Evolutionary conservation across 2,113 vertebrate genomes (phyloP).

Genomic region (Bubo bubo): DNA sequence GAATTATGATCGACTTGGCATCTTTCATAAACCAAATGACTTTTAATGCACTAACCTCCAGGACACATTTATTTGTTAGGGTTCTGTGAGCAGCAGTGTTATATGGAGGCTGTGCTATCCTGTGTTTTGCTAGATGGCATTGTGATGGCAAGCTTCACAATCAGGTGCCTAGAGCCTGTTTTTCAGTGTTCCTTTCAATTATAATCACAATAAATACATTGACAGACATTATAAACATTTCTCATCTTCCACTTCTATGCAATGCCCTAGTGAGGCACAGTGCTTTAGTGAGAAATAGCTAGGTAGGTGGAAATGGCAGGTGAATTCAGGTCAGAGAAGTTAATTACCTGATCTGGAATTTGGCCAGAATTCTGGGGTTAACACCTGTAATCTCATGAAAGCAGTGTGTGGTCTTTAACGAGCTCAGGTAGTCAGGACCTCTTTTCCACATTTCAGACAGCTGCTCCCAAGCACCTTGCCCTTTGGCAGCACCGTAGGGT

Average conservation of each 20-base stretch:
- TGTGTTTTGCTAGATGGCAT: not conserved
- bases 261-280: not conserved
- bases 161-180: not conserved
- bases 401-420: fast-evolving
- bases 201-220: not conserved
- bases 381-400: not conserved
- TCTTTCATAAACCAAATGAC: not conserved
- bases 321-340: not conserved
- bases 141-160: not conserved
- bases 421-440: not conserved
- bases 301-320: not conserved
- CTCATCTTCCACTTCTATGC: not conserved
- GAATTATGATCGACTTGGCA: not conserved
- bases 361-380: not conserved
- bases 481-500: not conserved
- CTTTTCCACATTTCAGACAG: not conserved
- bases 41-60: not conserved
- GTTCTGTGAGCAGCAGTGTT: not conserved
- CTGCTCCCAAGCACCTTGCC: not conserved
- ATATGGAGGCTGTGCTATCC: not conserved
- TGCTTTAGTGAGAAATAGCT: not conserved
- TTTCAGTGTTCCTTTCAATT: not conserved
- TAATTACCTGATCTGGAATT: not conserved
- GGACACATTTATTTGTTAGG: not conserved
- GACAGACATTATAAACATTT: not conserved